Conservation (phyloP, 2,888 invertebrate genomes). For the Eristalinus sepulchralis region DNA sequence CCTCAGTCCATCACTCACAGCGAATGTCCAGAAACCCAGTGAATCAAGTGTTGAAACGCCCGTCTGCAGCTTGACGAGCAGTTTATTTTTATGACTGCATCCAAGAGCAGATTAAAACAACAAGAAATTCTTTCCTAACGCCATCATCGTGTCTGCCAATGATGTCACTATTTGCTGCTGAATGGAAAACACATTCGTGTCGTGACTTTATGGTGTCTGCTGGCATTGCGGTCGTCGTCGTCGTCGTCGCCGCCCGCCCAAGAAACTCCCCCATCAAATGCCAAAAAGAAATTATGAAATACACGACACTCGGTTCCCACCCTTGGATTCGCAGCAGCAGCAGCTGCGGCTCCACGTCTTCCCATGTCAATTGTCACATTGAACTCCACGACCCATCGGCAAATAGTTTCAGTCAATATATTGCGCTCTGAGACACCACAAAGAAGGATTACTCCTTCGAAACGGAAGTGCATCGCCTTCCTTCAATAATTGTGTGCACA, state of each 20-base stretch:
- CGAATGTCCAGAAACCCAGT: neutral
- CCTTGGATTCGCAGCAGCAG: neutral
- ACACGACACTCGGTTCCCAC: neutral
- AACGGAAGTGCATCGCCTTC: constrained; percentile 37
- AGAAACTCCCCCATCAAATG: neutral
- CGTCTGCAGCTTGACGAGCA: neutral
- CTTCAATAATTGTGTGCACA: neutral
- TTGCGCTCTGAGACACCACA: neutral
- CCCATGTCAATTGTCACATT: constrained; percentile 29
- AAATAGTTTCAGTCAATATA: neutral
- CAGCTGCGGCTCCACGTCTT: neutral
- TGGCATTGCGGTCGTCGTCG: too few species aligned
- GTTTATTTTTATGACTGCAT: neutral
- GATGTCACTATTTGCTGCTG: neutral
- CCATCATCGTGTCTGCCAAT: neutral
- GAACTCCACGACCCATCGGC: neutral
- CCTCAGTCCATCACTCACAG: neutral
- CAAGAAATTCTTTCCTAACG: neutral
- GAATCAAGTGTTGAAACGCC: neutral
- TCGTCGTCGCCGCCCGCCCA: too few species aligned
- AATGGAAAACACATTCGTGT: neutral
- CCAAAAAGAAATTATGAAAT: neutral
- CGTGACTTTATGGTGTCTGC: neutral
- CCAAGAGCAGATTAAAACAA: neutral
- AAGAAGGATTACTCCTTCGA: constrained; percentile 27